Percentiles rank a stretch among this genome's conserved stretches.
Evolutionary conservation across 2,888 invertebrate species (phyloP).

Genomic region (Biston betularia): DNA sequence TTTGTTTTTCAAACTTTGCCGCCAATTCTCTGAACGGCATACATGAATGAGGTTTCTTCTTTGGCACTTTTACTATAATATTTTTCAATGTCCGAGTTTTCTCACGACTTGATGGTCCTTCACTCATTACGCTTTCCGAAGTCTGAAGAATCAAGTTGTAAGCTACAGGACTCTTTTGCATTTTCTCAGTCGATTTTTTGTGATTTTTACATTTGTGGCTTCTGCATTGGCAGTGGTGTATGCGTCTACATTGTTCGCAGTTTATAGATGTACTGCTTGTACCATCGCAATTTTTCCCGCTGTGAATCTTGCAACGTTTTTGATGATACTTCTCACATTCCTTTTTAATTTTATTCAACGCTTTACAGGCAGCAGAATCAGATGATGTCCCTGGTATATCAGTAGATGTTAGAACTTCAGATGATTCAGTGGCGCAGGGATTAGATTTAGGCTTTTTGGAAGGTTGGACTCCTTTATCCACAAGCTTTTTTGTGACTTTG

Average conservation of each 20-base stretch:
- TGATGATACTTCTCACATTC: conserved; percentile 79
- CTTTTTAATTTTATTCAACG: conserved; percentile 73
- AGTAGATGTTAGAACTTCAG: conserved; percentile 65
- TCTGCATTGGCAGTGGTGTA: conserved; percentile 67
- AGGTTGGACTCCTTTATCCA: conserved; percentile 66
- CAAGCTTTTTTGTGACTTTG: conserved; percentile 40
- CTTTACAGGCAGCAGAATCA: conserved; percentile 72
- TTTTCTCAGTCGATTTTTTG: conserved; percentile 63
- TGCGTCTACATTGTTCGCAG: conserved; percentile 70
- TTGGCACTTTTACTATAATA: conserved; percentile 77
- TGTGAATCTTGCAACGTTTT: conserved; percentile 64
- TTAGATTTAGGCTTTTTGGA: conserved; percentile 55
- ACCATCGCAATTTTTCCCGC: conserved; percentile 63
- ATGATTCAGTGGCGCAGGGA: conserved; percentile 49
- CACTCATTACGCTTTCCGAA: conserved; percentile 74
- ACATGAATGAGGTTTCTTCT: conserved; percentile 54
- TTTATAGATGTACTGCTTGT: conserved; percentile 73
- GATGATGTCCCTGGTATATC: conserved; percentile 71
- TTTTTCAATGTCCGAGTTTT: conserved; percentile 63
- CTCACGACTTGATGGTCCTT: conserved; percentile 58
- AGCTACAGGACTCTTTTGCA: conserved; percentile 72
- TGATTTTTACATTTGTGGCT: conserved; percentile 68
- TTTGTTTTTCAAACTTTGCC: conserved; percentile 60
- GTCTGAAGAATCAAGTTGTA: conserved; percentile 81
- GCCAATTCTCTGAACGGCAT: conserved; percentile 66